Evolutionary conservation across 2,113 vertebrate species (phyloP).

Genomic region (Rhynchomys soricoides): DNA sequence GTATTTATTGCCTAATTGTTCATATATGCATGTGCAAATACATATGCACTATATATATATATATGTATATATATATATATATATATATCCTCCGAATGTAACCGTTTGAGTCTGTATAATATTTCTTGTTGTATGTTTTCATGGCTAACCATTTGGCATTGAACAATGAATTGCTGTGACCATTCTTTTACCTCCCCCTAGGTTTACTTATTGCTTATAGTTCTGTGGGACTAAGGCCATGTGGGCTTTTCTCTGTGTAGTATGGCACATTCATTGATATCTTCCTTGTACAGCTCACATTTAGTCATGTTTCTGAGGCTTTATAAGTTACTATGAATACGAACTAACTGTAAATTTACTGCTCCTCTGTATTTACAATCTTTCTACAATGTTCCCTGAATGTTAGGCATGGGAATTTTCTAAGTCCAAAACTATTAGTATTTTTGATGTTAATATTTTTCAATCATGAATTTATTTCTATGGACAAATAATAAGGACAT

Average conservation of each 20-base stretch:
- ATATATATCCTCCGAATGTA: not conserved
- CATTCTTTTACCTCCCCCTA: not conserved
- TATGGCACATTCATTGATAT: not conserved
- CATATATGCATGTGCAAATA: no score
- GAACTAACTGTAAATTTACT: not conserved
- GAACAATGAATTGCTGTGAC: not conserved
- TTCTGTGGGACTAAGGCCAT: not conserved
- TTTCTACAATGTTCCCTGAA: not conserved
- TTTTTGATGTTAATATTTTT: not conserved
- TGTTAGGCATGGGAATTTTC: not conserved
- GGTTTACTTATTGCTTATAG: not conserved
- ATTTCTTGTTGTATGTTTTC: not conserved
- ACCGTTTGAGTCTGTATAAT: not conserved
- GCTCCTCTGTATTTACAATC: not conserved
- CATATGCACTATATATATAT: no score
- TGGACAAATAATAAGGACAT: not conserved
- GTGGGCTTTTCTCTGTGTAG: not conserved
- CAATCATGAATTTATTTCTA: not conserved
- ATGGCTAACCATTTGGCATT: not conserved
- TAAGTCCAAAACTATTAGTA: slow-evolving; percentile 6
- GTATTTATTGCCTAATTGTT: not conserved
- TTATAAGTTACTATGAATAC: not conserved
- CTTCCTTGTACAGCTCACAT: not conserved
- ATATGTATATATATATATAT: not conserved
- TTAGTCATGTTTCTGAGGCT: not conserved